phyloP scores from a whole-genome alignment of 2,888 invertebrate species.

The Blera fallax region DNA sequence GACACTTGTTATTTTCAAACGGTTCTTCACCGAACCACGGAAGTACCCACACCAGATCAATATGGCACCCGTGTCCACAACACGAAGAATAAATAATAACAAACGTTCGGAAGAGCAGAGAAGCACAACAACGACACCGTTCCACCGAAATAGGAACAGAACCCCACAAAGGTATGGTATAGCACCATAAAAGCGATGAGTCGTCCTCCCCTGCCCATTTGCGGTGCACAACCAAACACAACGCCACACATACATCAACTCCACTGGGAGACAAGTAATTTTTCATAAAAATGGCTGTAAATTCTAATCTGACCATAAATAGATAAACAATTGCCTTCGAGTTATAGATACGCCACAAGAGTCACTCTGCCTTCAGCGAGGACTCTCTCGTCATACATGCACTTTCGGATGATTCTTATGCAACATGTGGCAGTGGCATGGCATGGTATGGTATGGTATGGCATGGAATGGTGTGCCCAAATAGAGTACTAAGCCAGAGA shows the following conservation, averaged over 20 bases:
- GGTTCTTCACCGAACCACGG: constrained; percentile 51
- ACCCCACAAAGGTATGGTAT: constrained; percentile 29
- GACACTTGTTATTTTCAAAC: constrained; percentile 71
- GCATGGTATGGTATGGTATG: not conserved
- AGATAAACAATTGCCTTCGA: constrained; percentile 68
- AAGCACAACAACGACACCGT: not conserved
- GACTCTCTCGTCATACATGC: constrained; percentile 13
- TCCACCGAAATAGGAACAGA: constrained; percentile 48
- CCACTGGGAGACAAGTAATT: constrained; percentile 67
- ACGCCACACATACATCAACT: constrained; percentile 27
- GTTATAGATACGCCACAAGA: constrained; percentile 41
- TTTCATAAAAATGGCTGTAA: constrained; percentile 71
- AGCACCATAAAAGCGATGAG: constrained; percentile 42
- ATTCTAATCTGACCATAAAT: constrained; percentile 71
- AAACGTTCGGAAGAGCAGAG: constrained; percentile 23
- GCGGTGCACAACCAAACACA: constrained; percentile 15
- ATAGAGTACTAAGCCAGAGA: constrained; percentile 49
- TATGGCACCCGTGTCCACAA: constrained; percentile 41
- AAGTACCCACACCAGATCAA: constrained; percentile 53
- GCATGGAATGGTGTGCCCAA: constrained; percentile 53
- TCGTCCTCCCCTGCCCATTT: constrained; percentile 54
- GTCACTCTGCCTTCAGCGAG: not conserved
- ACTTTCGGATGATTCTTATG: constrained; percentile 28
- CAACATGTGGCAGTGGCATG: constrained; percentile 47
- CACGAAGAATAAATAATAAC: constrained; percentile 31